Evolutionary conservation across 2,113 vertebrate genomes (phyloP).

Genomic region (Oncorhynchus nerka): DNA sequence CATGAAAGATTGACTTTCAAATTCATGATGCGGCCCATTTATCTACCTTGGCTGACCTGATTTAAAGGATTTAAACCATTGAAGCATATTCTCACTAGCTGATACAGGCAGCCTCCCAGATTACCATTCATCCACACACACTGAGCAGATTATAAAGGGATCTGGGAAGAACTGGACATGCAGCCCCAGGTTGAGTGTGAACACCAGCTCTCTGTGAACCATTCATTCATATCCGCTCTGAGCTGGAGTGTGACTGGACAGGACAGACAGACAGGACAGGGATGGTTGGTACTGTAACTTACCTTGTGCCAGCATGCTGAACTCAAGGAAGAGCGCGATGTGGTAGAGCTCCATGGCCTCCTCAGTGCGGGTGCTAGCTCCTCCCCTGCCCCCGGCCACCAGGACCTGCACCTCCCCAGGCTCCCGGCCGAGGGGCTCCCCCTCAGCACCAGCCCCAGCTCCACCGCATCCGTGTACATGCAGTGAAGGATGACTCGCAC

Average conservation of each 20-base stretch:
- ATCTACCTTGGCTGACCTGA: constrained; percentile 16
- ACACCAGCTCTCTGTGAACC: background rate
- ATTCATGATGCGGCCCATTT: constrained; percentile 21
- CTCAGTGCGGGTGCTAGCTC: constrained; percentile 87
- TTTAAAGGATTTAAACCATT: constrained; percentile 23
- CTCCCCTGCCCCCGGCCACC: constrained; percentile 86
- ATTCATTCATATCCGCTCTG: background rate
- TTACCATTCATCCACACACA: too few relatives aligned
- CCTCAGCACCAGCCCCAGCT: constrained; percentile 89
- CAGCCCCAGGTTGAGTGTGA: background rate
- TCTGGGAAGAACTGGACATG: constrained; percentile 15
- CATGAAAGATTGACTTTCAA: constrained; percentile 31
- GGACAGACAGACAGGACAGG: background rate
- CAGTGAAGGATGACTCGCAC: constrained; percentile 97
- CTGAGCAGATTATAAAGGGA: constrained; percentile 14
- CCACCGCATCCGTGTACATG: constrained; percentile 96
- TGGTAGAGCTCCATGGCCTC: constrained; percentile 99
- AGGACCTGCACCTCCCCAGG: constrained; percentile 95
- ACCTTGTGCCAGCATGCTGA: constrained; percentile 99
- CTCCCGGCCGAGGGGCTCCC: constrained; percentile 93
- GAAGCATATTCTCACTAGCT: constrained; percentile 4
- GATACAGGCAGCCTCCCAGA: background rate
- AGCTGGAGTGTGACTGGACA: background rate
- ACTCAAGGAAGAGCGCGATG: constrained; percentile 97
- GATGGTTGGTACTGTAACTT: constrained; percentile 35